phyloP scores from a whole-genome alignment of 2,888 invertebrate genomes.

The Spodoptera picta region DNA sequence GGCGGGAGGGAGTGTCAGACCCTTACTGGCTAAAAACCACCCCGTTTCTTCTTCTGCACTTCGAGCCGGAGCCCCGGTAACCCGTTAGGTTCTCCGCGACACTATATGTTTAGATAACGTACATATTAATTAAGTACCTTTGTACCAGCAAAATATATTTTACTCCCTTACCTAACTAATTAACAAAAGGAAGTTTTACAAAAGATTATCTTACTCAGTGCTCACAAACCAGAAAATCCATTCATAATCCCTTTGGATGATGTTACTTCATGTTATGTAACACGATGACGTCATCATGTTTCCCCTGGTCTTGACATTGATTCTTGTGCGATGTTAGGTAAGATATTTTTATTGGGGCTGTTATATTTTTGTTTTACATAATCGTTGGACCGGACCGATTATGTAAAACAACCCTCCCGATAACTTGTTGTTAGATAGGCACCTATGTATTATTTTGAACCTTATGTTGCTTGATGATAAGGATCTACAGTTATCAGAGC shows the following conservation, averaged over 20 bases:
- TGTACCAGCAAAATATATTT: too few species aligned
- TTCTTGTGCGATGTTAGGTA: slow-evolving; percentile 8
- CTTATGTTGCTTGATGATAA: too few species aligned
- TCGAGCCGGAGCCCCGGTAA: too few species aligned
- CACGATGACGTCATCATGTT: slow-evolving; percentile 7
- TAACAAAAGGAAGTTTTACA: background rate
- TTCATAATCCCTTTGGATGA: slow-evolving; percentile 16
- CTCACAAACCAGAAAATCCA: slow-evolving; percentile 9
- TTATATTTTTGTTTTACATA: slow-evolving; percentile 1
- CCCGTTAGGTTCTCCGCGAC: too few species aligned
- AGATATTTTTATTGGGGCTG: background rate
- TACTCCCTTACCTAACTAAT: background rate
- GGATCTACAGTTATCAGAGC: too few species aligned
- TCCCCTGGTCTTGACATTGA: slow-evolving; percentile 37
- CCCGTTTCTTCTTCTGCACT: too few species aligned
- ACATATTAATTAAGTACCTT: too few species aligned
- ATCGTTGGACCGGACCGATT: slow-evolving; percentile 7
- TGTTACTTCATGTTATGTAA: slow-evolving; percentile 13
- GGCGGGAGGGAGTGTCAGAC: too few species aligned
- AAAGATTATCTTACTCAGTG: background rate
- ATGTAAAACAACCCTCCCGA: background rate
- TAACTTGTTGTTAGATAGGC: too few species aligned
- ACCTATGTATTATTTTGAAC: too few species aligned
- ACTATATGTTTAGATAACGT: too few species aligned
- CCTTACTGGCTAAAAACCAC: too few species aligned